Percentiles rank a stretch among this genome's conserved stretches.
These are phyloP conservation scores for Nebria ingens DNA, from an alignment of 1,140 invertebrate genomes.

Conservation along the genomic window DNA sequence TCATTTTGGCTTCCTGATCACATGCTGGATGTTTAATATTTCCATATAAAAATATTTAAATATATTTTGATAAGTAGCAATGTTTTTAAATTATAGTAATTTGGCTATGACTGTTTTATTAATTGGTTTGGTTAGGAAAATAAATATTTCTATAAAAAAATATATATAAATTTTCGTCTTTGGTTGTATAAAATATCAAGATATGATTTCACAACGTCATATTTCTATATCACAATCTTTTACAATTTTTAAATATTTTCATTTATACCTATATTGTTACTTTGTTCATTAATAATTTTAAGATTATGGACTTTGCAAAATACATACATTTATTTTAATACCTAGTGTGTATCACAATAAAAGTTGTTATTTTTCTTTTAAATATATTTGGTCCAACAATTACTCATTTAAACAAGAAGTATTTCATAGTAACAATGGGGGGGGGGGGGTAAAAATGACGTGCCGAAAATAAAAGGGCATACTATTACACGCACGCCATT, in stretches of 20 bases:
- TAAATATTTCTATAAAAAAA: background rate
- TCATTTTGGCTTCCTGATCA: too few species aligned
- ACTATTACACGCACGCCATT: background rate
- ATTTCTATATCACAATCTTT: constrained; percentile 9
- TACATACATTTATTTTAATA: constrained; percentile 3
- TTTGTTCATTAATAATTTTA: too few species aligned
- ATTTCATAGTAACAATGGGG: background rate
- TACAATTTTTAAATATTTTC: background rate
- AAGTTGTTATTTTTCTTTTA: constrained; percentile 6
- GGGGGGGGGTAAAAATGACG: background rate
- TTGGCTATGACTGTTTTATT: too few species aligned
- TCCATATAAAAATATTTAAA: too few species aligned
- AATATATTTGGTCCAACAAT: constrained; percentile 9
- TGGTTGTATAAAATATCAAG: constrained; percentile 2
- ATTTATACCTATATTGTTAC: too few species aligned
- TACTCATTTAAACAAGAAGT: constrained; percentile 6
- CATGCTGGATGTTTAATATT: too few species aligned
- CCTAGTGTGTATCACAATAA: constrained; percentile 8
- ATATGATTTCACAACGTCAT: constrained; percentile 5
- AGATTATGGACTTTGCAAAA: constrained; percentile 8
- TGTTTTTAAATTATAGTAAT: too few species aligned
- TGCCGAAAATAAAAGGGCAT: background rate
- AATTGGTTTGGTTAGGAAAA: background rate
- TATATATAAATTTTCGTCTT: too few species aligned
- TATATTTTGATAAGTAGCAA: too few species aligned